Percentiles rank a stretch among this genome's conserved stretches.
phyloP scores from a whole-genome alignment of 2,888 invertebrate genomes.

The Leptinotarsa tumamoca region DNA sequence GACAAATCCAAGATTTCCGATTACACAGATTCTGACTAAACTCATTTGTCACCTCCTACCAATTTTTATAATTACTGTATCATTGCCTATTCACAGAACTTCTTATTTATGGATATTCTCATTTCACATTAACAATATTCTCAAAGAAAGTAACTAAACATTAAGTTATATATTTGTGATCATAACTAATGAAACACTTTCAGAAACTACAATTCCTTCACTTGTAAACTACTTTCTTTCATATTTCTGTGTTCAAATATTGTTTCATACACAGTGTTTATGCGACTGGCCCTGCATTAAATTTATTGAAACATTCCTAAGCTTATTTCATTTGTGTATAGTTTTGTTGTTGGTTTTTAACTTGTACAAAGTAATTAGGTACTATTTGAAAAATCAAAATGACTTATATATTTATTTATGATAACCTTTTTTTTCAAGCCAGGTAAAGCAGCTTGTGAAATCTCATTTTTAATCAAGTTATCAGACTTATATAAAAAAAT shows the following conservation, averaged over 20 bases:
- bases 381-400: slow-evolving; percentile 34
- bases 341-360: slow-evolving; percentile 53
- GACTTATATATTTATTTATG: slow-evolving; percentile 35
- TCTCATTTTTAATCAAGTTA: neutral
- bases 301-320: slow-evolving; percentile 32
- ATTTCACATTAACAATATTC: neutral
- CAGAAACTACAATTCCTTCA: no score
- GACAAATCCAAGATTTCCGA: no score
- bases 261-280: slow-evolving; percentile 11
- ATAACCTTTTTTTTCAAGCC: slow-evolving; percentile 31
- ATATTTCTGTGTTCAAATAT: neutral
- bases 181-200: no score
- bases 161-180: neutral
- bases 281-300: neutral
- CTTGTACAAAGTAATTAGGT: slow-evolving; percentile 50
- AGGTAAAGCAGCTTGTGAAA: slow-evolving; percentile 12
- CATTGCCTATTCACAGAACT: neutral
- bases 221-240: neutral
- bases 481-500: neutral
- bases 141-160: neutral
- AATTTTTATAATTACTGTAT: neutral
- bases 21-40: no score
- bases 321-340: slow-evolving; percentile 47
- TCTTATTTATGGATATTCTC: neutral
- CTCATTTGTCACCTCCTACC: no score